A percentile compares a stretch with the other conserved stretches of the same genome.
These are phyloP conservation scores for Talpa occidentalis DNA, from an alignment of 2,113 vertebrate genomes.

Conservation along the genomic window DNA sequence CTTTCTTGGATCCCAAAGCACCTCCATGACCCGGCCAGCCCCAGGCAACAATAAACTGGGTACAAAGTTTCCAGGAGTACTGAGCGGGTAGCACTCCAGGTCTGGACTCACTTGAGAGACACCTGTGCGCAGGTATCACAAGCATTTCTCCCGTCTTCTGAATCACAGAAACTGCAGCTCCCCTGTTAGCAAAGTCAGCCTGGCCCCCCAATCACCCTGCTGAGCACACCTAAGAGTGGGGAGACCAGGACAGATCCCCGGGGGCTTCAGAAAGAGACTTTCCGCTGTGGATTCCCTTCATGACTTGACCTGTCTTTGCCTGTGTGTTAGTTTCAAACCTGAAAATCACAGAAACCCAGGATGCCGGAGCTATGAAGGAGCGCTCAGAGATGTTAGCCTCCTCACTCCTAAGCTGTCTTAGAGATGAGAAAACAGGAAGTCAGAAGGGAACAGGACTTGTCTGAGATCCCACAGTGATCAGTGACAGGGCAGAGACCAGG, in stretches of 20 bases:
- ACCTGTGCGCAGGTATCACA: neutral
- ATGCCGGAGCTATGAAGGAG: neutral
- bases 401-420: neutral
- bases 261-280: neutral
- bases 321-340: neutral
- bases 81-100: accelerated
- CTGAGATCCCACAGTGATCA: neutral
- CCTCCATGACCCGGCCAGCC: neutral
- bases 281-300: neutral
- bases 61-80: neutral
- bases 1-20: neutral
- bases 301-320: neutral
- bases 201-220: accelerated
- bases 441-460: neutral
- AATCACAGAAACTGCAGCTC: neutral
- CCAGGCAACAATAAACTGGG: neutral
- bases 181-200: neutral
- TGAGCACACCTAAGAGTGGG: neutral
- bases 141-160: neutral
- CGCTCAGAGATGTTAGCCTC: neutral
- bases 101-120: neutral
- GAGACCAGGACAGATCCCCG: neutral
- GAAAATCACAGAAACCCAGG: neutral
- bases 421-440: neutral
- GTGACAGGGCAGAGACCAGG: neutral